A percentile compares a stretch with the other conserved stretches of the same genome.
Evolutionary conservation across 2,113 vertebrate genomes (phyloP).

Genomic region (Varanus komodoensis): DNA sequence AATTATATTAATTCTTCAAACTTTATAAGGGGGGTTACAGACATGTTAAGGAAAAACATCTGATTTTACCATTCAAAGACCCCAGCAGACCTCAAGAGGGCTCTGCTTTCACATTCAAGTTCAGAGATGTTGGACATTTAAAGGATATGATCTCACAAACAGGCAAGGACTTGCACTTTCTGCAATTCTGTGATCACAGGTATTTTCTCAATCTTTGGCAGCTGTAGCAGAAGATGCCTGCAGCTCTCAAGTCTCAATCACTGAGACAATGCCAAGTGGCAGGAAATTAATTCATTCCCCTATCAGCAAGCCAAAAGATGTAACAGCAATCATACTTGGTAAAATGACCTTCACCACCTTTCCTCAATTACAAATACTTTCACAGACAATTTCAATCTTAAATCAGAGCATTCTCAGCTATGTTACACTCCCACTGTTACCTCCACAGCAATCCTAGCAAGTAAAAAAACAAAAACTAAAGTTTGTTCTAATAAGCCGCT

Average conservation of each 20-base stretch:
- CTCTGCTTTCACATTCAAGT: background rate
- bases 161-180: slow-evolving; percentile 14
- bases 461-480: background rate
- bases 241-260: slow-evolving; percentile 10
- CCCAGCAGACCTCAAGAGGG: background rate
- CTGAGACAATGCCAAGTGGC: background rate
- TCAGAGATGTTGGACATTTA: background rate
- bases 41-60: background rate
- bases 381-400: background rate
- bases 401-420: background rate
- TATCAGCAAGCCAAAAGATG: background rate
- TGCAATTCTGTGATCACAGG: slow-evolving; percentile 4
- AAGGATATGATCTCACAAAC: background rate
- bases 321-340: background rate
- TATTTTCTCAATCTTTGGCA: background rate
- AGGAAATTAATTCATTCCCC: slow-evolving; percentile 5
- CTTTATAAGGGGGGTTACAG: background rate
- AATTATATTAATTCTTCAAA: background rate
- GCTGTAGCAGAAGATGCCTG: slow-evolving; percentile 1
- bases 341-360: background rate
- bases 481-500: background rate
- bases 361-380: background rate
- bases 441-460: background rate
- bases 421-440: background rate
- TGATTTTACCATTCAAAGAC: background rate